Conservation (phyloP, 2,113 vertebrate species). For the Colinus virginianus region DNA sequence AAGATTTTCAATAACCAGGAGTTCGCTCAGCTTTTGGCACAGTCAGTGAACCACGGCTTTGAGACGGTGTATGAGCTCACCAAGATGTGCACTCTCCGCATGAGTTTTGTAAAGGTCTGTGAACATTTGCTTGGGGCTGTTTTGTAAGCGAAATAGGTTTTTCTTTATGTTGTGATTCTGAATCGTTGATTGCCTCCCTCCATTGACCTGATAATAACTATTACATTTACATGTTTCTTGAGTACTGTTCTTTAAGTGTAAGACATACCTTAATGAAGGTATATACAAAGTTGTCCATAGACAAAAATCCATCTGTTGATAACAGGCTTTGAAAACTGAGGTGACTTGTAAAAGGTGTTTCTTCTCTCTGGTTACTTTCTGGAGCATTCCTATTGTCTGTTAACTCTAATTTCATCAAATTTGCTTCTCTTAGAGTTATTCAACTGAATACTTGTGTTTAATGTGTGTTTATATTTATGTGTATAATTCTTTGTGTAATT, state of each 20-base stretch:
- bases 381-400: background rate
- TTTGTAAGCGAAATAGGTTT: background rate
- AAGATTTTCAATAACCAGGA: constrained; percentile 99
- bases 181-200: background rate
- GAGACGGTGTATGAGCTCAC: constrained; percentile 99
- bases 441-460: background rate
- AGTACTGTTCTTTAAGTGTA: background rate
- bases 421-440: background rate
- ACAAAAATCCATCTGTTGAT: background rate
- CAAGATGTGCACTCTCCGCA: constrained; percentile 99
- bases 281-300: background rate
- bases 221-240: background rate
- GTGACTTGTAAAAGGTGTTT: background rate
- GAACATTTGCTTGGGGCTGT: background rate
- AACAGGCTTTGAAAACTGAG: background rate
- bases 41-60: constrained; percentile 98
- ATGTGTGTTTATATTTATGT: background rate
- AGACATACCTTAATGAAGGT: background rate
- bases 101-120: constrained; percentile 98
- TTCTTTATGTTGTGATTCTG: background rate
- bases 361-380: background rate
- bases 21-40: constrained; percentile 95
- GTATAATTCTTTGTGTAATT: background rate
- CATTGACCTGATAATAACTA: background rate
- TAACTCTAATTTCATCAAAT: background rate